These are phyloP conservation scores for Paramormyrops hopkinsi DNA, from an alignment of 2,797 vertebrate species.

Conservation along the genomic window DNA sequence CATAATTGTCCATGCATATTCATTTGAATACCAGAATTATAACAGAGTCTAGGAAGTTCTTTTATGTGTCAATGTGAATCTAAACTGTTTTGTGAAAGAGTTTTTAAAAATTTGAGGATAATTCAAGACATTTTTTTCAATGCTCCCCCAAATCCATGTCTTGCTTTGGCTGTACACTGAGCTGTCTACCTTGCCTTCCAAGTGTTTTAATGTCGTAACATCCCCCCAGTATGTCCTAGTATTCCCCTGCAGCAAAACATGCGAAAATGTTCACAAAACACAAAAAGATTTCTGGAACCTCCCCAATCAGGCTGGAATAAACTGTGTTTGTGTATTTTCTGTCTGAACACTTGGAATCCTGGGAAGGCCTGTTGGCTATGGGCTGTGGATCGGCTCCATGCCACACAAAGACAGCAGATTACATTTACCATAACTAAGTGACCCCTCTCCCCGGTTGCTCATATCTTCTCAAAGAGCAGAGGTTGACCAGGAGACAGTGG, in stretches of 20 bases:
- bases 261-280: background rate
- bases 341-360: background rate
- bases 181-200: background rate
- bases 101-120: background rate
- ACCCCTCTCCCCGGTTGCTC: background rate
- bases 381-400: background rate
- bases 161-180: background rate
- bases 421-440: background rate
- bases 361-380: background rate
- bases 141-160: background rate
- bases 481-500: background rate
- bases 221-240: background rate
- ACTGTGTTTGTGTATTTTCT: background rate
- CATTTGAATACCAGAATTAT: background rate
- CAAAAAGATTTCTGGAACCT: background rate
- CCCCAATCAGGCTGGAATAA: background rate
- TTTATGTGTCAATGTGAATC: background rate
- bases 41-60: background rate
- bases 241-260: background rate
- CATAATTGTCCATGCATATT: constrained; percentile 2
- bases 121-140: background rate
- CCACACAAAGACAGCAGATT: background rate
- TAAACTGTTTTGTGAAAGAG: background rate
- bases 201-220: background rate
- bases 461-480: background rate